A percentile compares a stretch with the other conserved stretches of the same genome.
Evolutionary conservation across 2,113 vertebrate genomes (phyloP).

Genomic region (Pollachius pollachius): DNA sequence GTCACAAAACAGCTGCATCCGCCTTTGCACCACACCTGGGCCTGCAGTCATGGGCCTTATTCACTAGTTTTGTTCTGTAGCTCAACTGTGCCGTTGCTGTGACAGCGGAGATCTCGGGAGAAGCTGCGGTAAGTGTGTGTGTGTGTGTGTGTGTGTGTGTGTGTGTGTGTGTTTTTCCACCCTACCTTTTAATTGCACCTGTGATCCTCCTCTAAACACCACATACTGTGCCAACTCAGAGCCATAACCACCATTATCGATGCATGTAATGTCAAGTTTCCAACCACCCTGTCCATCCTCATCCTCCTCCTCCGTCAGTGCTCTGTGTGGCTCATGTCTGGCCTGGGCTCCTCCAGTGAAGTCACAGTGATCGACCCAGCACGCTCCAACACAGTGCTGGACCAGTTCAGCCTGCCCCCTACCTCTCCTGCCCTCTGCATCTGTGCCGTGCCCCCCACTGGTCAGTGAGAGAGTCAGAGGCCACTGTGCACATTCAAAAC

Average conservation of each 20-base stretch:
- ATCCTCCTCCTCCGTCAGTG: conserved; percentile 58
- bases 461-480: conserved; percentile 54
- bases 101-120: conserved; percentile 70
- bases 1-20: background rate
- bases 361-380: conserved; percentile 78
- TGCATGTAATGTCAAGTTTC: conserved; percentile 27
- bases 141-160: background rate
- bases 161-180: background rate
- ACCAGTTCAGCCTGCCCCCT: conserved; percentile 77
- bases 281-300: conserved; percentile 22
- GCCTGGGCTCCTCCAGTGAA: conserved; percentile 74
- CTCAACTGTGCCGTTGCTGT: conserved; percentile 73
- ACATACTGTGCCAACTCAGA: conserved; percentile 14
- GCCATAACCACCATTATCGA: conserved; percentile 15
- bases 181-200: too few relatives aligned
- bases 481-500: too few relatives aligned
- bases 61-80: conserved; percentile 43
- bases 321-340: conserved; percentile 76
- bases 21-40: background rate
- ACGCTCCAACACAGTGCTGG: conserved; percentile 75
- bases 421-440: conserved; percentile 77
- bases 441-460: conserved; percentile 73
- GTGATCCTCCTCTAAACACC: too few relatives aligned
- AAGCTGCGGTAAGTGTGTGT: conserved; percentile 63
- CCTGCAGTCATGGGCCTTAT: background rate